phyloP scores from a whole-genome alignment of 2,113 vertebrate species.

The cat (Felis catus) region DNA sequence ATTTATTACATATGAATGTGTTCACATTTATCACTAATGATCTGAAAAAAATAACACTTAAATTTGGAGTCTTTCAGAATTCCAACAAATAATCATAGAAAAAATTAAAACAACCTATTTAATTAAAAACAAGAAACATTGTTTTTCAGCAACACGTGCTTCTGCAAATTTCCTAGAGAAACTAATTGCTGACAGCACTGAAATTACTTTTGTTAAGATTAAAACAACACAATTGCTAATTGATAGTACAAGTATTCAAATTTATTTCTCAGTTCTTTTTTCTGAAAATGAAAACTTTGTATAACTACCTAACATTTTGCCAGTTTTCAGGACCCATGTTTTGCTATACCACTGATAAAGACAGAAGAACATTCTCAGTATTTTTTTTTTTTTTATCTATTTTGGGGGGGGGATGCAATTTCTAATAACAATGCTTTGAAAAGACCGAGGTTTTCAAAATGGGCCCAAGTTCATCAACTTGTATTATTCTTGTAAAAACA shows the following conservation, averaged over 20 bases:
- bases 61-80: background rate
- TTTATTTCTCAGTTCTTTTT: background rate
- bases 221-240: background rate
- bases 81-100: background rate
- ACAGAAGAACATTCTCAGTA: background rate
- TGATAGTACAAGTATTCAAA: background rate
- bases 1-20: background rate
- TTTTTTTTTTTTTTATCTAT: background rate
- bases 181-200: too few relatives aligned
- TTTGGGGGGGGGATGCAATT: background rate
- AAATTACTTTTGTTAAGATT: background rate
- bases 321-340: background rate
- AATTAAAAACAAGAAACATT: background rate
- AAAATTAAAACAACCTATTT: background rate
- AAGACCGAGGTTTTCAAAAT: background rate
- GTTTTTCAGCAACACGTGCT: background rate
- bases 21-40: background rate
- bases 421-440: constrained; percentile 20
- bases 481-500: background rate
- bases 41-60: background rate
- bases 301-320: background rate
- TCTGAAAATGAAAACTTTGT: constrained; percentile 1
- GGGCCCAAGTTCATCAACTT: background rate
- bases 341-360: background rate
- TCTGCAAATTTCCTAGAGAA: background rate